phyloP scores from a whole-genome alignment of 2,797 vertebrate genomes.

The Caiman crocodilus region DNA sequence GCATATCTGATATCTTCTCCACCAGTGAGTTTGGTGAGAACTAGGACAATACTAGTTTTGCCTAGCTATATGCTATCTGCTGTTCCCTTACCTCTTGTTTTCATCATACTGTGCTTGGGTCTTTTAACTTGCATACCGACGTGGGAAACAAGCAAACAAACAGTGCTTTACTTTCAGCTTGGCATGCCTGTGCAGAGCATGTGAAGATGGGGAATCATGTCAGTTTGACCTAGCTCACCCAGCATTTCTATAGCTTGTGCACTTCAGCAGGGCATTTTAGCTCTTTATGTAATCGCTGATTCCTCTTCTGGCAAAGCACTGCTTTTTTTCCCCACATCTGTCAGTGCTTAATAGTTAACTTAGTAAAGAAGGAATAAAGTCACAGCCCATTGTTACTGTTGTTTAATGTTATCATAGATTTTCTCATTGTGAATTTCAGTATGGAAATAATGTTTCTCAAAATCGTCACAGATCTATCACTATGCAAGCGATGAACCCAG shows the following conservation, averaged over 20 bases:
- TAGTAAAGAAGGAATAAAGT: background rate
- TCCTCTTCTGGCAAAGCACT: too few species aligned
- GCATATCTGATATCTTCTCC: background rate
- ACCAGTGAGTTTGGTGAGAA: background rate
- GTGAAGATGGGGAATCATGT: too few species aligned
- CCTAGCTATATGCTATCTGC: background rate
- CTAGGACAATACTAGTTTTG: background rate
- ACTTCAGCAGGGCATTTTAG: too few species aligned
- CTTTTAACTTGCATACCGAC: background rate
- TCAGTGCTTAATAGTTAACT: background rate
- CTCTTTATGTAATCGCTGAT: too few species aligned
- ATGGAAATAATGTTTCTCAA: background rate
- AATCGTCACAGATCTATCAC: fast-evolving
- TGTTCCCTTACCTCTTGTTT: background rate
- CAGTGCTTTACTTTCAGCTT: too few species aligned
- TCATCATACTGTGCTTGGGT: background rate
- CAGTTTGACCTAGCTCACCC: too few species aligned
- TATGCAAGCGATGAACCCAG: background rate
- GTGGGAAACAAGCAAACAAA: too few species aligned
- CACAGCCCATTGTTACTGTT: background rate
- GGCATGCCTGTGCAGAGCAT: too few species aligned
- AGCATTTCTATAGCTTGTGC: too few species aligned
- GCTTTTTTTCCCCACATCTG: too few species aligned
- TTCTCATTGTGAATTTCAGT: background rate
- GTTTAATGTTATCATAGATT: background rate